Percentiles rank a stretch among this genome's conserved stretches.
Conservation (phyloP, 2,888 invertebrate genomes). For the Perizoma affinitatum region DNA sequence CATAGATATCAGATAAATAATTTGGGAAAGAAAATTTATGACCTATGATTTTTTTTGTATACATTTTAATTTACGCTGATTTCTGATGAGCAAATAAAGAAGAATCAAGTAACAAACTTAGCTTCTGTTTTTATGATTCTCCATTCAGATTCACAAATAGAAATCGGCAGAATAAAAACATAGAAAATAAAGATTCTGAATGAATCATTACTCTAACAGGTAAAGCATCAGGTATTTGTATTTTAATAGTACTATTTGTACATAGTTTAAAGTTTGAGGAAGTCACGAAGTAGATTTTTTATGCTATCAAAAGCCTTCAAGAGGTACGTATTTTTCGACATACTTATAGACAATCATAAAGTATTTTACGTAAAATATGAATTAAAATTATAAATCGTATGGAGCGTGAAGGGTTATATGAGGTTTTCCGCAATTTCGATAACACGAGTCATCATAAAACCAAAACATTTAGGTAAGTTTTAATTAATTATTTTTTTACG, state of each 20-base stretch:
- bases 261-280: constrained; percentile 22
- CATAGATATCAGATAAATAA: too few species aligned
- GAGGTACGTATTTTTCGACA: constrained; percentile 10
- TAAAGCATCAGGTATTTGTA: constrained; percentile 1
- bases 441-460: background rate
- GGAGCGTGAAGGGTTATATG: constrained; percentile 12
- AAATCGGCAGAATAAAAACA: background rate
- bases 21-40: too few species aligned
- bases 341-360: constrained; percentile 11
- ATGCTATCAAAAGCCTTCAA: constrained; percentile 16
- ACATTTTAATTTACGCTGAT: too few species aligned
- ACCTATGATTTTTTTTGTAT: too few species aligned
- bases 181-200: too few species aligned
- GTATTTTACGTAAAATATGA: constrained; percentile 11
- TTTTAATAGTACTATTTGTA: too few species aligned
- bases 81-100: too few species aligned
- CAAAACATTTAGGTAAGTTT: too few species aligned
- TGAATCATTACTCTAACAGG: background rate
- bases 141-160: too few species aligned
- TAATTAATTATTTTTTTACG: too few species aligned
- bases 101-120: too few species aligned
- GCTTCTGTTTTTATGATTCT: too few species aligned
- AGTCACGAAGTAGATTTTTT: constrained; percentile 39
- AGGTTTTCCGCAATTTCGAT: constrained; percentile 13
- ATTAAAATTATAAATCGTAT: background rate